Base-by-base conservation (phyloP, 2,888 invertebrate species). In the Oligia fasciuncula region DNA sequence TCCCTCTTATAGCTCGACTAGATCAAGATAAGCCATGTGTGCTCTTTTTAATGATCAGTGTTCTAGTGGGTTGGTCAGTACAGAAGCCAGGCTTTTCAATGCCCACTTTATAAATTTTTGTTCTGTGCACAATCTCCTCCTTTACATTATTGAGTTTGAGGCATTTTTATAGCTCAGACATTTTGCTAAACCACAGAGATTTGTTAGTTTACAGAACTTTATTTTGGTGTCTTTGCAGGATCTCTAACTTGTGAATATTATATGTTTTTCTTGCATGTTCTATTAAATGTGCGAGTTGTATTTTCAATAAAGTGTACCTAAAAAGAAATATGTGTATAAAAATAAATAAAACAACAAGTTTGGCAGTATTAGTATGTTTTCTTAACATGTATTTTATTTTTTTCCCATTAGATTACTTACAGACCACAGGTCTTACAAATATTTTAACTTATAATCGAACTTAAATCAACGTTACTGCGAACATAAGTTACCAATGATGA, bases 401-500 rank as follows among this genome's bases (percentile, higher is more conserved):
- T 85, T 87, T 90, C 86, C 81, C 83, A 88, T 93, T 93, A 93
- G 85, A 90, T 90, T 92, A 91, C 94, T 95, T 95, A 95, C 90
- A 96, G 96, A 96, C 96, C 96, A 96, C 76, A 92, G 96, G 96
- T 96, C 96, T 95, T 96, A 96, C 96, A 85, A 78, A 73, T 89
- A 88, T 73, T 80, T 80, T 63, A 89, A 88, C 89, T 90, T 92
- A 90, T 66, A 89, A 88, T 90, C 86, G 85, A 90, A 89, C 87
- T 90, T 90, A 92, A 90, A 85, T 87, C 86, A 86, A 89, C 68
- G 88, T 90, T 91, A 91, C 88, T 85, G 70, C 86, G 86, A 90
- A 89, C 80, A 83, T 91, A 89, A 91, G 89, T 84, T 86, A 84
- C 60, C 78, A 84, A 86, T 73, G 81, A 85, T 80, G 80, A 90